phyloP scores from a whole-genome alignment of 2,797 vertebrate species.

The Nasua narica region DNA sequence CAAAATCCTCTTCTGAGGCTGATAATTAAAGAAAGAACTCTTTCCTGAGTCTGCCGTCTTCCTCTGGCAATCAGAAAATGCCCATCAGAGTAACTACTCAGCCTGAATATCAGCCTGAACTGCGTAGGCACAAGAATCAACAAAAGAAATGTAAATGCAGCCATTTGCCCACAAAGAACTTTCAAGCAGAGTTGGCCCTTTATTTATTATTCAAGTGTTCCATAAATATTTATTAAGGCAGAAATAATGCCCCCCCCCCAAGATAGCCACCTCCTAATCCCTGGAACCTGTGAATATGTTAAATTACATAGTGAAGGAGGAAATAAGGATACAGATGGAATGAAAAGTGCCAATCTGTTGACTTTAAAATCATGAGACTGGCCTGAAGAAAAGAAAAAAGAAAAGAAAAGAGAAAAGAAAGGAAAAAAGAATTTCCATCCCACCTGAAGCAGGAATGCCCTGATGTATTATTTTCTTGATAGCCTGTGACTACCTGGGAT shows the following conservation, averaged over 20 bases:
- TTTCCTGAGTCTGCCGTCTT: background rate
- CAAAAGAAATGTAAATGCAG: background rate
- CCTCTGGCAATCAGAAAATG: background rate
- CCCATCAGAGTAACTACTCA: background rate
- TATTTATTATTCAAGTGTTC: background rate
- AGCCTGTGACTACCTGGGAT: no score
- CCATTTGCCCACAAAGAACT: background rate
- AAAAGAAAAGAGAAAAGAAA: background rate
- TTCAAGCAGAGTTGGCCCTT: background rate
- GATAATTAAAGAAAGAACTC: constrained; percentile 39
- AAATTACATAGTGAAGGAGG: background rate
- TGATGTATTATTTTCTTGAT: no score
- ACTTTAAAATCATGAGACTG: background rate
- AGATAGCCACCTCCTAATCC: background rate
- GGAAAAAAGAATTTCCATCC: no score
- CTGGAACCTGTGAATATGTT: background rate
- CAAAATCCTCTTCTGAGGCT: background rate
- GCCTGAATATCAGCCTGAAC: background rate
- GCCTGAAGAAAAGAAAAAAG: background rate
- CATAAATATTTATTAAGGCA: background rate
- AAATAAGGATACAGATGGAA: background rate
- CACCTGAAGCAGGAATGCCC: no score
- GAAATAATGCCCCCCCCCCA: background rate
- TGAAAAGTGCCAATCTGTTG: background rate
- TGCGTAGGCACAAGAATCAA: background rate